A percentile compares a stretch with the other conserved stretches of the same genome.
phyloP scores from a whole-genome alignment of 2,888 invertebrate species.

The Torymus auratus region DNA sequence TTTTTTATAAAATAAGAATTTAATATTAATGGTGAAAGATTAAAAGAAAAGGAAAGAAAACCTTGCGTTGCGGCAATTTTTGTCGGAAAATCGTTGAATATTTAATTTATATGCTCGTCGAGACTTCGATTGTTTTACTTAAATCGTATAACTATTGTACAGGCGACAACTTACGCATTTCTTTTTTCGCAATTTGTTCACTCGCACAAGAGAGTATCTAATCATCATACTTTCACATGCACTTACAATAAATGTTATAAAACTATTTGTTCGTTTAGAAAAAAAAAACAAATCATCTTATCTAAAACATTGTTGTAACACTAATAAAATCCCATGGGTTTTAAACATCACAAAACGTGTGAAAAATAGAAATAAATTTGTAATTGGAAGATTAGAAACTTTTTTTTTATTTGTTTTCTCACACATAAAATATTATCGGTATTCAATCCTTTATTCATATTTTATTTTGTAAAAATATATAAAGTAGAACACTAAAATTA shows the following conservation, averaged over 20 bases:
- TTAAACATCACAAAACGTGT: conserved; percentile 42
- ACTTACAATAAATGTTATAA: conserved; percentile 51
- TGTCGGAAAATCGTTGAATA: conserved; percentile 33
- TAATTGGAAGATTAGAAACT: conserved; percentile 42
- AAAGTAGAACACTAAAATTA: neutral
- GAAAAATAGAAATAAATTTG: conserved; percentile 52
- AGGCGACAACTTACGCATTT: conserved; percentile 53
- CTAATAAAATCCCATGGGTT: conserved; percentile 29
- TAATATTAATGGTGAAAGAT: conserved; percentile 37
- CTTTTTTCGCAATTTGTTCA: conserved; percentile 54
- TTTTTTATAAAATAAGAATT: conserved; percentile 52
- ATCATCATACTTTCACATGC: conserved; percentile 48
- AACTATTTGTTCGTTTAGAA: conserved; percentile 46
- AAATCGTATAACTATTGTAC: conserved; percentile 42
- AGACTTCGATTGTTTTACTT: conserved; percentile 44
- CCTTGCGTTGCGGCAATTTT: conserved; percentile 33
- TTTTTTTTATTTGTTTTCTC: conserved; percentile 35
- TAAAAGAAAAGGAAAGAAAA: conserved; percentile 27
- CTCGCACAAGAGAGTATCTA: conserved; percentile 54
- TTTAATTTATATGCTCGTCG: conserved; percentile 47
- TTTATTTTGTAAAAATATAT: neutral
- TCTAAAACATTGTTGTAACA: conserved; percentile 48
- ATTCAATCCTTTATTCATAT: neutral
- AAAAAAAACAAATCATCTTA: conserved; percentile 44
- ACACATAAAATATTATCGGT: conserved; percentile 7